Evolutionary conservation across 2,888 invertebrate genomes (phyloP).

Genomic region (Geophilus truncorum): DNA sequence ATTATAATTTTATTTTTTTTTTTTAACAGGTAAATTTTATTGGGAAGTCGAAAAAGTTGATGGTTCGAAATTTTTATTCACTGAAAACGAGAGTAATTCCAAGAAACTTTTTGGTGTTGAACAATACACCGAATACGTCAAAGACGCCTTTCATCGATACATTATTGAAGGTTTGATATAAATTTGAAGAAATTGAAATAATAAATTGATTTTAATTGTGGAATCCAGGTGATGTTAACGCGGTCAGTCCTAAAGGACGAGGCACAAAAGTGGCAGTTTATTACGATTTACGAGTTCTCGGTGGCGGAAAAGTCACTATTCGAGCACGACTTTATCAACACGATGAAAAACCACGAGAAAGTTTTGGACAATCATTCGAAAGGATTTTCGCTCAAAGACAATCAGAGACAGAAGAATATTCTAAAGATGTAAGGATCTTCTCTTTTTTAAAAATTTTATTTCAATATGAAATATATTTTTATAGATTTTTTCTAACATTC

Average conservation of each 20-base stretch:
- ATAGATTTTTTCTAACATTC: conserved; percentile 22
- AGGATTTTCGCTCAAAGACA: conserved; percentile 42
- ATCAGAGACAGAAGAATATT: conserved; percentile 46
- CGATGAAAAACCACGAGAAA: conserved; percentile 39
- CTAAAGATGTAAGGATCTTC: conserved; percentile 42
- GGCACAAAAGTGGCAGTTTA: conserved; percentile 46
- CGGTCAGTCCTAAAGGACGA: conserved; percentile 37
- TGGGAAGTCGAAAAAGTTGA: conserved; percentile 35
- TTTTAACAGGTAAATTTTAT: neutral
- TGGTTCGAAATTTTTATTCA: conserved; percentile 43
- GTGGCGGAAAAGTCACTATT: conserved; percentile 42
- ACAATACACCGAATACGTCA: conserved; percentile 38
- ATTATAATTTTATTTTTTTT: no score
- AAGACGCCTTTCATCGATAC: conserved; percentile 45
- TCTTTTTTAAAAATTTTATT: neutral
- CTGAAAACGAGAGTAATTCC: conserved; percentile 48
- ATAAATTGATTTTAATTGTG: neutral
- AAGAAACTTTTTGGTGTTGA: conserved; percentile 40
- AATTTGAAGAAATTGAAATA: no score
- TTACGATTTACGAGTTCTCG: conserved; percentile 43
- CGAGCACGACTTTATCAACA: conserved; percentile 43
- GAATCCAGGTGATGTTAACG: conserved; percentile 37
- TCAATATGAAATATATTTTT: neutral
- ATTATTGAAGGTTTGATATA: conserved; percentile 43
- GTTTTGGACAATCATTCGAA: conserved; percentile 38